Evolutionary conservation across 2,888 invertebrate species (phyloP).

Genomic region (Drosophila algonquin): DNA sequence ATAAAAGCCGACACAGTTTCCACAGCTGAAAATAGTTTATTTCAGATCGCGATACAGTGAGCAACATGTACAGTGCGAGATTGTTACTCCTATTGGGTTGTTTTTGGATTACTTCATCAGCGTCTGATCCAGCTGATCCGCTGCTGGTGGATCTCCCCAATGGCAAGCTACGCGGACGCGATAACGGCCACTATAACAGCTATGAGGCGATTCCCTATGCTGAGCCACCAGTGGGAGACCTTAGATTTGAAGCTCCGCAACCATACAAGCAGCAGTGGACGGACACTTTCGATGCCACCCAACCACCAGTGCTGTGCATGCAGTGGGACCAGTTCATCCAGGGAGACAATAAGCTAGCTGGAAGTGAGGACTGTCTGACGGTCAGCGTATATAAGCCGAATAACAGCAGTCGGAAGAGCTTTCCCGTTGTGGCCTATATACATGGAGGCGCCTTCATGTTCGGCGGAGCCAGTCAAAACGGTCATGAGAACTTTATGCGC

Average conservation of each 20-base stretch:
- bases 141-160: constrained; percentile 62
- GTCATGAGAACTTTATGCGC: constrained; percentile 87
- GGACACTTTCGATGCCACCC: constrained; percentile 85
- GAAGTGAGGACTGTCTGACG: constrained; percentile 88
- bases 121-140: constrained; percentile 24
- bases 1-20: background rate
- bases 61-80: background rate
- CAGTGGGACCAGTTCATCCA: constrained; percentile 86
- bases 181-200: constrained; percentile 84
- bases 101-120: background rate
- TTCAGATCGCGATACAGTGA: background rate
- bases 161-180: constrained; percentile 74
- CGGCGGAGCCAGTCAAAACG: constrained; percentile 84
- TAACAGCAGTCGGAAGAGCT: constrained; percentile 37
- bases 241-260: constrained; percentile 85
- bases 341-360: constrained; percentile 81
- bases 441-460: constrained; percentile 90
- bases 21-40: background rate
- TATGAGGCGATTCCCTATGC: constrained; percentile 89
- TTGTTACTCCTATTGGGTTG: background rate
- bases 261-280: constrained; percentile 66
- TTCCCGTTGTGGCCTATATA: constrained; percentile 88
- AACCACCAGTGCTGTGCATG: constrained; percentile 86
- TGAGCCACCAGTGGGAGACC: constrained; percentile 87
- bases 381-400: constrained; percentile 87